phyloP scores from a whole-genome alignment of 2,888 invertebrate species.

The Nysson spinosus region DNA sequence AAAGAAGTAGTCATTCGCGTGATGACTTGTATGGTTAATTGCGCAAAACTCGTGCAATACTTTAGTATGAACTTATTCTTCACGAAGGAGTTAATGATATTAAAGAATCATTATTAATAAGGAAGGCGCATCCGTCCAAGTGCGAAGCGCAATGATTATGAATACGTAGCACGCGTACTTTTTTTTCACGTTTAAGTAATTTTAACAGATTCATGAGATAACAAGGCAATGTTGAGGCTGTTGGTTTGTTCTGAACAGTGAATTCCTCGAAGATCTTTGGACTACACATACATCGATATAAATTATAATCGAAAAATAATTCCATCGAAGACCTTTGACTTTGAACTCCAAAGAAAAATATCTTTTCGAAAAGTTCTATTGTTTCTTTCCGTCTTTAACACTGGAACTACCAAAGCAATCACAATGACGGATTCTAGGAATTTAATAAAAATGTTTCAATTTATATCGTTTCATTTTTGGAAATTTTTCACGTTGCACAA shows the following conservation, averaged over 20 bases:
- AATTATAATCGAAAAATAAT: not conserved
- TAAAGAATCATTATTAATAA: slow-evolving; percentile 13
- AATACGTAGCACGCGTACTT: slow-evolving; percentile 23
- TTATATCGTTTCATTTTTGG: no score
- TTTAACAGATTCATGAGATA: slow-evolving; percentile 13
- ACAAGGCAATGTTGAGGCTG: slow-evolving; percentile 8
- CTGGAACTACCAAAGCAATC: no score
- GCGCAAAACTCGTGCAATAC: slow-evolving; percentile 49
- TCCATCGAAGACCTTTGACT: no score
- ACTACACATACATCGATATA: not conserved
- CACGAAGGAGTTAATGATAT: slow-evolving; percentile 5
- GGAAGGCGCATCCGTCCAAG: slow-evolving; percentile 46
- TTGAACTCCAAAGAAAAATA: no score
- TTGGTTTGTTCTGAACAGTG: slow-evolving; percentile 35
- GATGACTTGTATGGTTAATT: slow-evolving; percentile 2
- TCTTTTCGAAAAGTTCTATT: no score
- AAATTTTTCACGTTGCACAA: no score
- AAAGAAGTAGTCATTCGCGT: no score
- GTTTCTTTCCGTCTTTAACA: no score
- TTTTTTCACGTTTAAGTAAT: slow-evolving; percentile 64
- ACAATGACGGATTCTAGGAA: no score
- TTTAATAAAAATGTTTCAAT: no score
- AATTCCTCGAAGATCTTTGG: not conserved
- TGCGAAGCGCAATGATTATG: slow-evolving; percentile 25
- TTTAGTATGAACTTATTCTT: slow-evolving; percentile 11